A percentile compares a stretch with the other conserved stretches of the same genome.
These are phyloP conservation scores for Prionace glauca DNA, from an alignment of 2,797 vertebrate species.

Conservation along the genomic window DNA sequence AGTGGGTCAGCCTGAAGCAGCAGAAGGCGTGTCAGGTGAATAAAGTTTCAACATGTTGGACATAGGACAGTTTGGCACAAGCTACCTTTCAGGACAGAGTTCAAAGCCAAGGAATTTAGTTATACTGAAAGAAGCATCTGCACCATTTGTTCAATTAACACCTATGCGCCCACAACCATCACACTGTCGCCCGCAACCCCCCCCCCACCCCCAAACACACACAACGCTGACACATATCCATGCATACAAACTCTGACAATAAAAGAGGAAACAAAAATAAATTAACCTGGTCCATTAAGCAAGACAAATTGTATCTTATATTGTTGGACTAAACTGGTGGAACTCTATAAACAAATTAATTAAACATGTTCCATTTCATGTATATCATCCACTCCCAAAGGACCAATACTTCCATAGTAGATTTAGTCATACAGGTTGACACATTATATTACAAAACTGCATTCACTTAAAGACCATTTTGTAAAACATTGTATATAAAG, in stretches of 20 bases:
- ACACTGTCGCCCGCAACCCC: not conserved
- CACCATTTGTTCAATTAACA: not conserved
- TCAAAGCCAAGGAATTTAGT: not conserved
- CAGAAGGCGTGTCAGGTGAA: not conserved
- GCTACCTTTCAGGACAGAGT: slow-evolving; percentile 8
- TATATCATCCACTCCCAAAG: not conserved
- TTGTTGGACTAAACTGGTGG: not conserved
- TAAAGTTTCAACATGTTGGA: slow-evolving; percentile 12
- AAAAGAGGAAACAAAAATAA: not conserved
- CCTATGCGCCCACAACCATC: not conserved
- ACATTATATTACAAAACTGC: not conserved
- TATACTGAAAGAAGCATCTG: not conserved
- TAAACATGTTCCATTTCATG: not conserved
- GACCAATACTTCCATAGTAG: not conserved
- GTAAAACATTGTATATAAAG: not conserved
- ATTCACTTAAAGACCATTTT: not conserved
- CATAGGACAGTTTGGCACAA: not conserved
- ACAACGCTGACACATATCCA: not conserved
- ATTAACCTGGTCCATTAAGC: not conserved
- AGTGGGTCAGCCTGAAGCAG: slow-evolving; percentile 19
- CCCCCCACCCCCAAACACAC: no score
- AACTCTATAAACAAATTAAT: not conserved
- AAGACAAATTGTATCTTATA: not conserved
- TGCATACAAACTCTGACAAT: not conserved
- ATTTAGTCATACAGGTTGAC: not conserved